phyloP scores from a whole-genome alignment of 2,888 invertebrate species.

The Sarcophaga carnaria region DNA sequence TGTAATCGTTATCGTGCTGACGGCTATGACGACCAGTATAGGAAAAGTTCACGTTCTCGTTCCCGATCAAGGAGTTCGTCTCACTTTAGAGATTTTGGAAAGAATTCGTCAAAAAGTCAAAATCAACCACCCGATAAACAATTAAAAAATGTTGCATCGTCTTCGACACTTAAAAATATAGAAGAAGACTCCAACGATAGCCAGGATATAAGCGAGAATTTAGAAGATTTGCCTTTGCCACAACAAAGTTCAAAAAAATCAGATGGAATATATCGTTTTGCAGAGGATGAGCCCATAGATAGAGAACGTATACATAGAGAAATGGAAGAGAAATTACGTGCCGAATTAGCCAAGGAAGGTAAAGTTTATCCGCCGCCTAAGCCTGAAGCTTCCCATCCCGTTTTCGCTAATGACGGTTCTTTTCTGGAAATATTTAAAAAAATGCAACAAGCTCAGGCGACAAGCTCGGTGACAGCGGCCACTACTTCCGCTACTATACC shows the following conservation, averaged over 20 bases:
- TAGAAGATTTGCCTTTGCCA: constrained; percentile 66
- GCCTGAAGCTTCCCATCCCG: constrained; percentile 84
- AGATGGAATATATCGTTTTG: constrained; percentile 75
- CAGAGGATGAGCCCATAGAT: constrained; percentile 79
- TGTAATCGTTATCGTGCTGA: constrained; percentile 44
- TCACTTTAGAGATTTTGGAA: constrained; percentile 54
- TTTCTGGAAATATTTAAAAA: constrained; percentile 96
- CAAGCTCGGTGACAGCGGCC: constrained; percentile 52
- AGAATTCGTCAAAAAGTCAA: constrained; percentile 19
- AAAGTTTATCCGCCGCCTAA: constrained; percentile 84
- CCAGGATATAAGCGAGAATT: constrained; percentile 34
- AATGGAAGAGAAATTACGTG: constrained; percentile 81
- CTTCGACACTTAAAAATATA: neutral
- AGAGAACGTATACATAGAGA: constrained; percentile 81
- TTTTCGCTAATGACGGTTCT: constrained; percentile 90
- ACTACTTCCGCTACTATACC: constrained; percentile 32
- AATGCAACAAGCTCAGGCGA: constrained; percentile 84
- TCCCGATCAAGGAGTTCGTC: constrained; percentile 66
- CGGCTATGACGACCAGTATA: constrained; percentile 20
- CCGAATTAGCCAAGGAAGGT: constrained; percentile 80
- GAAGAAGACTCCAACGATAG: neutral
- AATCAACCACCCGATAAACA: constrained; percentile 47
- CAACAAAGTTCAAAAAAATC: constrained; percentile 56
- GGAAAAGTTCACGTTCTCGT: constrained; percentile 56
- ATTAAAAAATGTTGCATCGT: constrained; percentile 54